Percentiles rank a stretch among this genome's conserved stretches.
These are phyloP conservation scores for Harpagus bidentatus DNA, from an alignment of 2,113 vertebrate genomes.

Conservation along the genomic window DNA sequence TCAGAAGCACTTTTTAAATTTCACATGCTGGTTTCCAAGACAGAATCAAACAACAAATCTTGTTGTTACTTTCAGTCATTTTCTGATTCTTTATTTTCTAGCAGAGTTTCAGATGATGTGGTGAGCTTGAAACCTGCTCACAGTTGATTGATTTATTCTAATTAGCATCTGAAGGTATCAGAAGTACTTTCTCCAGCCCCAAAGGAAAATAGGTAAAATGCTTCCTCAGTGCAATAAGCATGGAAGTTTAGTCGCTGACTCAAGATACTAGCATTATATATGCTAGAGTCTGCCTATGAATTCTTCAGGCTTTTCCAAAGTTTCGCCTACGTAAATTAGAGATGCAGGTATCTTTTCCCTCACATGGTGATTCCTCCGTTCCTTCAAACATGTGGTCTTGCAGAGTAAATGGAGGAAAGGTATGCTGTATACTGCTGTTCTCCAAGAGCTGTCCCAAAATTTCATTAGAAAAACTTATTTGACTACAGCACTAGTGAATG, in stretches of 20 bases:
- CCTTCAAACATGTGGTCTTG: not conserved
- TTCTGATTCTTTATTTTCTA: not conserved
- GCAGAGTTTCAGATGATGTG: not conserved
- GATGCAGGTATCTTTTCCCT: not conserved
- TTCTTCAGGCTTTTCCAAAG: not conserved
- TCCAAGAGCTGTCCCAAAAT: not conserved
- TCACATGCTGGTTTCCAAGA: not conserved
- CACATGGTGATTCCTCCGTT: not conserved
- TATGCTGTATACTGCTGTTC: not conserved
- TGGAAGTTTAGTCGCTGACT: not conserved
- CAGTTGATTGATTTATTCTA: not conserved
- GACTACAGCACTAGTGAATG: not conserved
- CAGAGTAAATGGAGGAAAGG: not conserved
- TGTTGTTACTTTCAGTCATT: not conserved
- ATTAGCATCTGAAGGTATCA: not conserved
- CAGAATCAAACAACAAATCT: not conserved
- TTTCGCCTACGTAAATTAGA: not conserved
- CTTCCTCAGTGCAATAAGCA: not conserved
- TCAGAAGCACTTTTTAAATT: not conserved
- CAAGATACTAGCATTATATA: not conserved
- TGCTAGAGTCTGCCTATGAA: not conserved
- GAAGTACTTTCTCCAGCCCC: not conserved
- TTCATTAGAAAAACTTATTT: not conserved
- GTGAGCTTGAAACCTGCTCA: not conserved
- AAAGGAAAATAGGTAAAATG: not conserved